Conservation (phyloP, 2,113 vertebrate species). For the Tapirus terrestris region DNA sequence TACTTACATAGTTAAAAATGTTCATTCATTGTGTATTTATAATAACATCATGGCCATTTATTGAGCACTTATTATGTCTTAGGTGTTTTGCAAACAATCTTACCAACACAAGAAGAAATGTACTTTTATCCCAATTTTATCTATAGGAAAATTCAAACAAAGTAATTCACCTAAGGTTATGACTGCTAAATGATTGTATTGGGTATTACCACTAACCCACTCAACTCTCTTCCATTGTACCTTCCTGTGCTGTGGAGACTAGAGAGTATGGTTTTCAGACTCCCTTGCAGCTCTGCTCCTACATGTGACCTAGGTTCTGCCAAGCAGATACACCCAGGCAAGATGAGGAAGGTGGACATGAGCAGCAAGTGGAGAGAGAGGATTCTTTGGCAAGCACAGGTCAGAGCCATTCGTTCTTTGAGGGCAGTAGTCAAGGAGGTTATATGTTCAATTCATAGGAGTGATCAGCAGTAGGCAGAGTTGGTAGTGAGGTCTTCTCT, state of each 20-base stretch:
- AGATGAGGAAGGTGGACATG: background rate
- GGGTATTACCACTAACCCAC: background rate
- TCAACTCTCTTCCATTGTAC: background rate
- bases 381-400: background rate
- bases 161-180: background rate
- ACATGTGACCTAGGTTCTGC: background rate
- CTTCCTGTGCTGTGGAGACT: background rate
- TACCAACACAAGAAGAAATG: background rate
- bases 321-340: background rate
- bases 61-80: background rate
- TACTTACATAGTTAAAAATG: background rate
- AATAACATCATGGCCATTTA: background rate
- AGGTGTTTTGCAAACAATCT: constrained; percentile 20
- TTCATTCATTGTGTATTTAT: background rate
- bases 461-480: background rate
- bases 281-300: background rate
- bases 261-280: background rate
- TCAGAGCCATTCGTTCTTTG: background rate
- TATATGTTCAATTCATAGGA: background rate
- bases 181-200: background rate
- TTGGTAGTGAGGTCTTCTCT: background rate
- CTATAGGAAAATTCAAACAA: background rate
- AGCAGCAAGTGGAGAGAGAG: background rate
- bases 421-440: background rate
- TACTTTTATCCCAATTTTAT: background rate